Conservation (phyloP, 2,113 vertebrate genomes). For the Halcyon malimbica region DNA sequence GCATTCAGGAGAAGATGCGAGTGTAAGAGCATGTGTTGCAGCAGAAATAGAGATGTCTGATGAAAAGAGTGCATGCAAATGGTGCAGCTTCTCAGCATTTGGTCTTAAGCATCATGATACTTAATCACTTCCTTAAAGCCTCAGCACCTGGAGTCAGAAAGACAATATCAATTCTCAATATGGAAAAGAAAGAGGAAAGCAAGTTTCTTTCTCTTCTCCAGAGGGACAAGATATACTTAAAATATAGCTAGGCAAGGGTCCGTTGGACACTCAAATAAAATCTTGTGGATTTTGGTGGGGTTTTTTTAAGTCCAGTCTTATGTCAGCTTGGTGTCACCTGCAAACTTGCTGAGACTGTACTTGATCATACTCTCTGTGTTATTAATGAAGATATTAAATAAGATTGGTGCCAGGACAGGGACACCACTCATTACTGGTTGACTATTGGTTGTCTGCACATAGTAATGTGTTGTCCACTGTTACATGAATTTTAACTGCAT, state of each 20-base stretch:
- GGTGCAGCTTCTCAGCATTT: not conserved
- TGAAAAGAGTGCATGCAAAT: not conserved
- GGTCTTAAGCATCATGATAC: not conserved
- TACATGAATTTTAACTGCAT: not conserved
- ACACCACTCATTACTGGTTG: not conserved
- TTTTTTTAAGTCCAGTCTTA: not conserved
- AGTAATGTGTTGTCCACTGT: fast-evolving
- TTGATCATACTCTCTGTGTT: not conserved
- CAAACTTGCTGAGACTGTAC: not conserved
- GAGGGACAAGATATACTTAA: not conserved
- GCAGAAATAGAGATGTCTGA: not conserved
- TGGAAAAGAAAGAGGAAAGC: not conserved
- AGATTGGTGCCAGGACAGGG: not conserved
- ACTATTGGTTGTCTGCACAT: not conserved
- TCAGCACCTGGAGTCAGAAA: not conserved
- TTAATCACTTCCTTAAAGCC: not conserved
- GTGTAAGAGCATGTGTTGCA: not conserved
- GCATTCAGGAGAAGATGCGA: not conserved
- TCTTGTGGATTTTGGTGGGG: not conserved
- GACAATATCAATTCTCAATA: not conserved
- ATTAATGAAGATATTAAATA: not conserved
- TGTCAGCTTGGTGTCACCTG: not conserved
- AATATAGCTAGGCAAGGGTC: not conserved
- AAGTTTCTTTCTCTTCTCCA: not conserved
- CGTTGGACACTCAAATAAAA: not conserved